A percentile compares a stretch with the other conserved stretches of the same genome.
These are phyloP conservation scores for Lithobates sylvaticus DNA, from an alignment of 2,797 vertebrate genomes.

Conservation along the genomic window DNA sequence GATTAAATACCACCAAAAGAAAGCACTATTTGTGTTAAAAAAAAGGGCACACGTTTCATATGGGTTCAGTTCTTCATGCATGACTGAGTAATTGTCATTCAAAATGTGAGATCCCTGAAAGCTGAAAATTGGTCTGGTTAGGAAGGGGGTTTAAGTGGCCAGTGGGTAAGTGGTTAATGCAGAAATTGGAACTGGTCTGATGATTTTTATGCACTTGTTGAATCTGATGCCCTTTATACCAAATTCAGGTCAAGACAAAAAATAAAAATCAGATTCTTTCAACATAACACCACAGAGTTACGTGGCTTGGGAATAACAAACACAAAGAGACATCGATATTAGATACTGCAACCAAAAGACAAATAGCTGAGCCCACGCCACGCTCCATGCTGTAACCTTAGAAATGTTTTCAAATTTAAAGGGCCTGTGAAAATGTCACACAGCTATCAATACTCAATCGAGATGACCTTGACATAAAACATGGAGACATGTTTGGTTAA, in stretches of 20 bases:
- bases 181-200: too few relatives aligned
- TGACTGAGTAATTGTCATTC: too few relatives aligned
- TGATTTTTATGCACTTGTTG: neutral
- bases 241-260: neutral
- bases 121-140: too few relatives aligned
- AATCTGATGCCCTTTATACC: neutral
- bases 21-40: too few relatives aligned
- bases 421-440: constrained; percentile 40
- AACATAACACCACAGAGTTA: neutral
- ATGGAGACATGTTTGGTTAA: constrained; percentile 30
- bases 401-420: neutral
- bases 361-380: constrained; percentile 8
- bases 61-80: too few relatives aligned
- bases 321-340: constrained; percentile 1
- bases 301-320: constrained; percentile 26
- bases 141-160: too few relatives aligned
- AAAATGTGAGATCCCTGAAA: too few relatives aligned
- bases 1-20: too few relatives aligned
- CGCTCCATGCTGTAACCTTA: neutral
- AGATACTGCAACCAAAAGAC: neutral
- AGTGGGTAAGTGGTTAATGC: neutral
- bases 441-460: constrained; percentile 9
- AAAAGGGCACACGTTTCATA: too few relatives aligned
- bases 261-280: neutral
- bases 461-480: constrained; percentile 35